phyloP scores from a whole-genome alignment of 2,888 invertebrate species.

The Athalia cordata region DNA sequence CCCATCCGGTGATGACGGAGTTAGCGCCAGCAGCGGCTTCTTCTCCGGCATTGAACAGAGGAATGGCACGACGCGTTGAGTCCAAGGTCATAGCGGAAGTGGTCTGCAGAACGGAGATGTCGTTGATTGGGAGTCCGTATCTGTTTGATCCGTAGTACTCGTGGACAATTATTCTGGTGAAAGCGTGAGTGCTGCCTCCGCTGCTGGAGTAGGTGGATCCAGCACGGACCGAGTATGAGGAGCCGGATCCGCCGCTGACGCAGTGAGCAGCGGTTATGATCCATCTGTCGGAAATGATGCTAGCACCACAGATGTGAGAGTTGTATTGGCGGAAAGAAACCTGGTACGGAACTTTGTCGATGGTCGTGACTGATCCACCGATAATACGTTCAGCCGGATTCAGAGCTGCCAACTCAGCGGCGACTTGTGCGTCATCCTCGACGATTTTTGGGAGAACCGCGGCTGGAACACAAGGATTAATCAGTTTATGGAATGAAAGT shows the following conservation, averaged over 20 bases:
- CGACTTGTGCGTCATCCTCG: too few species aligned
- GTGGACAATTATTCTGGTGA: constrained; percentile 75
- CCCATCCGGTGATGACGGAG: constrained; percentile 57
- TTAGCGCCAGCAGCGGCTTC: constrained; percentile 30
- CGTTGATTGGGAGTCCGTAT: constrained; percentile 65
- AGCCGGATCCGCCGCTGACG: constrained; percentile 55
- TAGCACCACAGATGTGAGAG: constrained; percentile 76
- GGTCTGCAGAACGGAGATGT: constrained; percentile 76
- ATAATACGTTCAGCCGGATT: constrained; percentile 72
- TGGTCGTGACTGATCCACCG: constrained; percentile 75
- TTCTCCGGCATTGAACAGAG: constrained; percentile 68
- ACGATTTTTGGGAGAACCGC: not conserved
- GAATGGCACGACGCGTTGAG: constrained; percentile 72
- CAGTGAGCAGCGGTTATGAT: constrained; percentile 80
- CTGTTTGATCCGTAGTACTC: constrained; percentile 73
- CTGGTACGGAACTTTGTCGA: constrained; percentile 75
- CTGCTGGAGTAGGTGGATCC: constrained; percentile 75
- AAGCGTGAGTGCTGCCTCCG: constrained; percentile 75
- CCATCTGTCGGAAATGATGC: constrained; percentile 74
- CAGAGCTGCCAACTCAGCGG: not conserved
- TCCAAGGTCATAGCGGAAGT: constrained; percentile 73
- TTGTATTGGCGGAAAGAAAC: constrained; percentile 73
- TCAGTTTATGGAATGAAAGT: not conserved
- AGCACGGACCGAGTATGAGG: constrained; percentile 70
- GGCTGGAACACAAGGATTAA: not conserved